Conservation (phyloP, 2,113 vertebrate species). For the Montifringilla adamsi region DNA sequence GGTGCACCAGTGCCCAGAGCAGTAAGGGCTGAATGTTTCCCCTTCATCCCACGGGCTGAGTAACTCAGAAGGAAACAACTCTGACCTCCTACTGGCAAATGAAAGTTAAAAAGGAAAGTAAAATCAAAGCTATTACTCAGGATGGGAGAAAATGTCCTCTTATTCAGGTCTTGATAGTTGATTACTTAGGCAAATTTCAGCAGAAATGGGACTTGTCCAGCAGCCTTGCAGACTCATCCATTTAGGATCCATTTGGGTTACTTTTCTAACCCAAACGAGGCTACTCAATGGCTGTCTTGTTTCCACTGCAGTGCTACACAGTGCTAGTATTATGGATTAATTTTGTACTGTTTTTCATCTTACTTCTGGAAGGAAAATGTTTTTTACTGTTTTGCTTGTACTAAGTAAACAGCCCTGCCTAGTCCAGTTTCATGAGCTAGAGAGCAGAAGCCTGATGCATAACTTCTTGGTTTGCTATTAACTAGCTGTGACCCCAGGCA, state of each 20-base stretch:
- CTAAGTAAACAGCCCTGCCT: background rate
- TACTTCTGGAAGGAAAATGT: background rate
- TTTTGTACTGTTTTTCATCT: background rate
- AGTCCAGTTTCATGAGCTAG: background rate
- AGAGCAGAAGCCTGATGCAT: background rate
- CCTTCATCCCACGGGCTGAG: background rate
- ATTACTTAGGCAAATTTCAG: background rate
- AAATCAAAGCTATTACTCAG: background rate
- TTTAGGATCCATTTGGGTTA: background rate
- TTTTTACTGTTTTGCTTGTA: background rate
- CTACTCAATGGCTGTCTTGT: background rate
- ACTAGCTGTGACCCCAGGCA: background rate
- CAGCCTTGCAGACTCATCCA: background rate
- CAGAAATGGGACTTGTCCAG: background rate
- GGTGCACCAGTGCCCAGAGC: background rate
- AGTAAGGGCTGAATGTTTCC: background rate
- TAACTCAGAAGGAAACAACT: background rate
- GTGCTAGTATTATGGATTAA: background rate
- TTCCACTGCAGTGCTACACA: background rate
- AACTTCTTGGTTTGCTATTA: slow-evolving; percentile 13
- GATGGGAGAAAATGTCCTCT: background rate
- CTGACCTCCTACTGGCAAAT: background rate
- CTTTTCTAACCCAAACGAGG: background rate
- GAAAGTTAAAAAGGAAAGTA: background rate
- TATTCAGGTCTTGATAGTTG: background rate